Evolutionary conservation across 2,888 invertebrate genomes (phyloP), one percentile per base, ranked within the genome.

Genomic region (Schrankia costaestrigalis): DNA sequence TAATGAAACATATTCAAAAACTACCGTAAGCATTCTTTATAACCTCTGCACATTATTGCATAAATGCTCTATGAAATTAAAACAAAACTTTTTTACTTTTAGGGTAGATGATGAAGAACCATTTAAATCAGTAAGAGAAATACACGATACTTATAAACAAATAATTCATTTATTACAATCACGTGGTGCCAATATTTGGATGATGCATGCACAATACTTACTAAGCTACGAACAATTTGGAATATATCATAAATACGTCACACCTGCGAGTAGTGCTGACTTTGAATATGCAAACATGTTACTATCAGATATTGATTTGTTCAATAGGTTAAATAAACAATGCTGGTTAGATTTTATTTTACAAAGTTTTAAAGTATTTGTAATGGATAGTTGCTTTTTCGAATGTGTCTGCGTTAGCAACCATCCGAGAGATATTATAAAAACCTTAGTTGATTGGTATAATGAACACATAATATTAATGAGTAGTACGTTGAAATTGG

Each of bases 341-440:
- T 81, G 83, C 41, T 92, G 92, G 92, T 53, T 92, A 10, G 92
- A 92, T 58, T 71, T 92, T 18, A 78, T 91, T 50, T 63, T 92
- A 33, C 91, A 91, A 69, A 89, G 88, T 24, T 91, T 90, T 54
- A 91, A 91, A 70, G 83, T 87, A 11, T 88, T 91, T 25, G 69
- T 90, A 3, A 69, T 91, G 56, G 79, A 79, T 8, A 78, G 85
- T 48, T 81, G 89, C 42, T 86, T 85, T 41, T 82, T 83, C 59
- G 85, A 87, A 26, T 85, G 82, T 38, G 68, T 80, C 12, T 84
- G 83, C 55, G 63, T 78, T 11, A 79, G 64, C 49, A 59, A 63
- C 7, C 56, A 75, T 46, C 61, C 80, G 37, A 67, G 71, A 53
- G 54, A 79, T 63, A 63, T 78, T 63, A 38, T 76, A 0, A 66